Evolutionary conservation across 1,140 invertebrate genomes (phyloP).

Genomic region (Drosophila sechellia): DNA sequence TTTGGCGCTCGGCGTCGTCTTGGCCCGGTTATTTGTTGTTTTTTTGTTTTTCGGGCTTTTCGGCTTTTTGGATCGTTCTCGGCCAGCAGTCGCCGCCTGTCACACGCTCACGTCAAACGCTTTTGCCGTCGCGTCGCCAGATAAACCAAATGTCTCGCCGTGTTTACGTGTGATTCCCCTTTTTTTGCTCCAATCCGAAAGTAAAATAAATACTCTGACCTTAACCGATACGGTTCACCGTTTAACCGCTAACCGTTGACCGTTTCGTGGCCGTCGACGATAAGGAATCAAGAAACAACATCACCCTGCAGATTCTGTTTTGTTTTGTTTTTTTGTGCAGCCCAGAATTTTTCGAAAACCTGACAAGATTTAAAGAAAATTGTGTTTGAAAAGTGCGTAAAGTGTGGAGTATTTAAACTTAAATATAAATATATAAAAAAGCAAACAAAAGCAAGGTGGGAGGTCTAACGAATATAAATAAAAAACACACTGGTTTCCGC

Average conservation of each 20-base stretch:
- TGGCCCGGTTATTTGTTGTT: slow-evolving; percentile 39
- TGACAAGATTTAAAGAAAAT: background rate
- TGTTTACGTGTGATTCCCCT: slow-evolving; percentile 30
- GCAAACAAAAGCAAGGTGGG: slow-evolving; percentile 3
- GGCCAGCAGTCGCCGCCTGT: slow-evolving; percentile 64
- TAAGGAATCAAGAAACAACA: background rate
- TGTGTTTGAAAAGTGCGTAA: slow-evolving; percentile 8
- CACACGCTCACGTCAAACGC: slow-evolving; percentile 58
- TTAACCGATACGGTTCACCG: slow-evolving; percentile 3
- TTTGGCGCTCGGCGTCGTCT: slow-evolving; percentile 34
- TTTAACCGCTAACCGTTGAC: slow-evolving; percentile 6
- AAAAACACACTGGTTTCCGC: background rate
- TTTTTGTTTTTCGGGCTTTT: slow-evolving; percentile 63
- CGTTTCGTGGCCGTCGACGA: background rate
- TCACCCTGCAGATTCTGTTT: slow-evolving; percentile 3
- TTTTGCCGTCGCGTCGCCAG: slow-evolving; percentile 41
- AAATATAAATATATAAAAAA: background rate
- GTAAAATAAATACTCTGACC: slow-evolving; percentile 8
- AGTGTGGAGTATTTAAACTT: slow-evolving; percentile 1
- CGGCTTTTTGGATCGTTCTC: slow-evolving; percentile 74
- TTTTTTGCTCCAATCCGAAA: background rate
- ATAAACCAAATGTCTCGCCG: slow-evolving; percentile 20
- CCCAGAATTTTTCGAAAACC: slow-evolving; percentile 7
- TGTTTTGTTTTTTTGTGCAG: slow-evolving; percentile 15
- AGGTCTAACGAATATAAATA: background rate